Evolutionary conservation across 2,113 vertebrate species (phyloP).

Genomic region (Proterorhinus semilunaris): DNA sequence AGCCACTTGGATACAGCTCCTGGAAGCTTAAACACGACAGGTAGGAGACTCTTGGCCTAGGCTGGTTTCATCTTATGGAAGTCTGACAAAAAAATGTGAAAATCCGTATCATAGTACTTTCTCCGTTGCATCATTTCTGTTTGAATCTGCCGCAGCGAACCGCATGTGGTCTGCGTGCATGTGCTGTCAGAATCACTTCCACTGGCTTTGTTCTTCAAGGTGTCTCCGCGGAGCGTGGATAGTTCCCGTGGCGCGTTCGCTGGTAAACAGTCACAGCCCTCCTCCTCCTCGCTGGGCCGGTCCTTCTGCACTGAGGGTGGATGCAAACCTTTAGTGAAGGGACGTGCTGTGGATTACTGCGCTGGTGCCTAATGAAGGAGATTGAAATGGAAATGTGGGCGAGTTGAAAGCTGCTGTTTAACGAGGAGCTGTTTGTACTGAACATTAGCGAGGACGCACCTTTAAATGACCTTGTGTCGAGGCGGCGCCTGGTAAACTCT

Average conservation of each 20-base stretch:
- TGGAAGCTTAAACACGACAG: no score
- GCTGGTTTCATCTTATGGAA: neutral
- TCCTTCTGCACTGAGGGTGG: neutral
- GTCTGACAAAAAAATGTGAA: neutral
- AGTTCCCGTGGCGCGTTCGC: neutral
- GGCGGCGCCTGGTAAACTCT: neutral
- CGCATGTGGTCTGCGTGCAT: neutral
- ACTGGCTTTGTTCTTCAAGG: slow-evolving; percentile 32
- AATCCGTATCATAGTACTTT: neutral
- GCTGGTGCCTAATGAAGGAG: slow-evolving; percentile 47
- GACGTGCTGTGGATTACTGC: slow-evolving; percentile 38
- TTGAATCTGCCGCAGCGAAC: slow-evolving; percentile 5
- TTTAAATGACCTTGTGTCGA: slow-evolving; percentile 38
- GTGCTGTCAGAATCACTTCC: slow-evolving; percentile 20
- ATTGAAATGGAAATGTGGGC: slow-evolving; percentile 61
- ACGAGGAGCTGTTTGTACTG: slow-evolving; percentile 53
- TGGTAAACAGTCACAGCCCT: slow-evolving; percentile 10
- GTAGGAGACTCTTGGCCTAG: no score
- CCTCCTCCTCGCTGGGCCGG: slow-evolving; percentile 14
- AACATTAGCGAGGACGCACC: slow-evolving; percentile 46
- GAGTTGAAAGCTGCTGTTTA: slow-evolving; percentile 61
- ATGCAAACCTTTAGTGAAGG: slow-evolving; percentile 8
- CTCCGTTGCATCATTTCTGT: slow-evolving; percentile 2
- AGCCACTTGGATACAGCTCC: no score
- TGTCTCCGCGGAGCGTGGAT: slow-evolving; percentile 8